Conservation (phyloP, 2,888 invertebrate genomes). For the Prenolepis imparis region DNA sequence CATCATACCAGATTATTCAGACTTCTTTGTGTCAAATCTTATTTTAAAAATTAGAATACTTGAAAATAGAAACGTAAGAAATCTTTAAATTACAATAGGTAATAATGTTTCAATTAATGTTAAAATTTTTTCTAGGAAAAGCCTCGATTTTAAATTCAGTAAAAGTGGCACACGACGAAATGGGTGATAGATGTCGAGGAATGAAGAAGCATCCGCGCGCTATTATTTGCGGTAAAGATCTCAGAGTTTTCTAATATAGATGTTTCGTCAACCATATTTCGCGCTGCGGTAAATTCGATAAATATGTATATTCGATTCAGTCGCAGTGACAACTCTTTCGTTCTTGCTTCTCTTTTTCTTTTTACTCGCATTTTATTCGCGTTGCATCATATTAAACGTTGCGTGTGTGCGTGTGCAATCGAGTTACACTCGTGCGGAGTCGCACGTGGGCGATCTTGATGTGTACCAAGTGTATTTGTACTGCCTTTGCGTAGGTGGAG, state of each 20-base stretch:
- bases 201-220: not conserved
- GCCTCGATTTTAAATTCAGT: slow-evolving; percentile 1
- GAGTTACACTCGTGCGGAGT: slow-evolving; percentile 14
- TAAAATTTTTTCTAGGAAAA: not conserved
- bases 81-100: not conserved
- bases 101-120: not conserved
- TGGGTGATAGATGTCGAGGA: not conserved
- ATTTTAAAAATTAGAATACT: not conserved
- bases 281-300: slow-evolving; percentile 29
- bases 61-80: not conserved
- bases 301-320: slow-evolving; percentile 39
- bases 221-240: slow-evolving; percentile 3
- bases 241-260: slow-evolving; percentile 20
- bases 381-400: slow-evolving; percentile 32
- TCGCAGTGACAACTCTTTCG: not conserved
- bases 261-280: slow-evolving; percentile 30
- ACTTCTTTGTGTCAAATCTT: not conserved
- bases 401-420: not conserved
- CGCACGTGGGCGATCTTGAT: slow-evolving; percentile 14
- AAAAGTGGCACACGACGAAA: not conserved
- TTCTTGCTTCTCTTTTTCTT: slow-evolving; percentile 26
- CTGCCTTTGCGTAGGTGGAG: slow-evolving; percentile 12
- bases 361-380: slow-evolving; percentile 6
- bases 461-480: not conserved
- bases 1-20: not conserved